A percentile compares a stretch with the other conserved stretches of the same genome.
Evolutionary conservation across 2,113 vertebrate genomes (phyloP).

Genomic region (Junco hyemalis): DNA sequence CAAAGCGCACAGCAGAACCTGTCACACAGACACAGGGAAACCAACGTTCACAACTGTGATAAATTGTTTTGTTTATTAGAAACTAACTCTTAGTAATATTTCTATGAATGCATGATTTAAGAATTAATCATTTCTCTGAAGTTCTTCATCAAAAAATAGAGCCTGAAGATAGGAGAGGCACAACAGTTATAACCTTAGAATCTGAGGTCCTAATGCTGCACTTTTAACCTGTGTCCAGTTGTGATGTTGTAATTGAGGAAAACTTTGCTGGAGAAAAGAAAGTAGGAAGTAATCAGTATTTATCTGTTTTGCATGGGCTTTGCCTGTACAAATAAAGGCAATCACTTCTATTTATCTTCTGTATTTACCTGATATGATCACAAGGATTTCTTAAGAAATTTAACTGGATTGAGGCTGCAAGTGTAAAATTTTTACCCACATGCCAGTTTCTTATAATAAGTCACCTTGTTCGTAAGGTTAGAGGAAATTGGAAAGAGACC

Average conservation of each 20-base stretch:
- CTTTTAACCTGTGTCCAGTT: neutral
- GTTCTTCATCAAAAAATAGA: neutral
- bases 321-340: neutral
- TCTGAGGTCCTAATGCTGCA: neutral
- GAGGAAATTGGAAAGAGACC: neutral
- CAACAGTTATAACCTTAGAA: neutral
- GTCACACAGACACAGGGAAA: conserved; percentile 17
- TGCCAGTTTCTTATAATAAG: neutral
- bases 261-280: neutral
- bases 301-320: neutral
- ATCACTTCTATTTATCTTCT: neutral
- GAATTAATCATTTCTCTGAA: neutral
- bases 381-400: neutral
- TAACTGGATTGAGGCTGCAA: neutral
- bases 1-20: conserved; percentile 76
- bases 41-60: neutral
- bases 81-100: neutral
- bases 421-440: neutral
- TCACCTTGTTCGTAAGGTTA: neutral
- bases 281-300: neutral
- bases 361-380: neutral
- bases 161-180: neutral
- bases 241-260: neutral
- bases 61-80: neutral
- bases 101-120: neutral